Evolutionary conservation across 2,888 invertebrate genomes (phyloP).

Genomic region (Nasonia oneida): DNA sequence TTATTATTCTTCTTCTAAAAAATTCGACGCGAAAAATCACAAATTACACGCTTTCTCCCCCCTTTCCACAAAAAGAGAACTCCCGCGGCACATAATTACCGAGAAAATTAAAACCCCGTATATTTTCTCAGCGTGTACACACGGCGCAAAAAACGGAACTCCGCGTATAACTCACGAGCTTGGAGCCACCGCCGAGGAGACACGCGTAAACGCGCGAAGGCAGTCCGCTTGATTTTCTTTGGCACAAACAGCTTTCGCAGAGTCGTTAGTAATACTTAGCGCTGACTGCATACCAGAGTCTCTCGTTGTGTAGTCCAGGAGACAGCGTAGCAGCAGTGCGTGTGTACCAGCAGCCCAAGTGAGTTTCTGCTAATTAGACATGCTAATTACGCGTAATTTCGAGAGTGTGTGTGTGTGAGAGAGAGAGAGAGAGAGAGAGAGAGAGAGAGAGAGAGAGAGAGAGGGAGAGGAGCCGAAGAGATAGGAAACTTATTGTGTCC

Average conservation of each 20-base stretch:
- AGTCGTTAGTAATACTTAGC: slow-evolving; percentile 48
- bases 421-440: too few relatives aligned
- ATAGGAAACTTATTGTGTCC: slow-evolving; percentile 53
- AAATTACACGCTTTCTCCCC: neutral
- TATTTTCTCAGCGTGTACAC: neutral
- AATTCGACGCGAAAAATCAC: too few relatives aligned
- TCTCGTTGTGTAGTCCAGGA: neutral
- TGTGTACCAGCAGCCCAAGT: neutral
- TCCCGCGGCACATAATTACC: neutral
- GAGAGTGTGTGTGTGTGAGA: neutral
- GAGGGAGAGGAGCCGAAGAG: slow-evolving; percentile 9
- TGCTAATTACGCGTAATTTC: slow-evolving; percentile 55
- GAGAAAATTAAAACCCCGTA: neutral
- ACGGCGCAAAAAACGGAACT: neutral
- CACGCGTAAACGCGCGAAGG: neutral
- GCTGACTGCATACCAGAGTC: neutral
- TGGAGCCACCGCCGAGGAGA: neutral
- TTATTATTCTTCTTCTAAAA: neutral
- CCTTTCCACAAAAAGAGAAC: neutral
- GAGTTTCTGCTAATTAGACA: slow-evolving; percentile 55
- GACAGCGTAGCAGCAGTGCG: neutral
- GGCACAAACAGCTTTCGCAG: neutral
- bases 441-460: neutral
- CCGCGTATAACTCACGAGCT: neutral
- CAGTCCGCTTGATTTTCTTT: slow-evolving; percentile 20